These are phyloP conservation scores for Spheniscus humboldti DNA, from an alignment of 2,797 vertebrate genomes.

Conservation along the genomic window DNA sequence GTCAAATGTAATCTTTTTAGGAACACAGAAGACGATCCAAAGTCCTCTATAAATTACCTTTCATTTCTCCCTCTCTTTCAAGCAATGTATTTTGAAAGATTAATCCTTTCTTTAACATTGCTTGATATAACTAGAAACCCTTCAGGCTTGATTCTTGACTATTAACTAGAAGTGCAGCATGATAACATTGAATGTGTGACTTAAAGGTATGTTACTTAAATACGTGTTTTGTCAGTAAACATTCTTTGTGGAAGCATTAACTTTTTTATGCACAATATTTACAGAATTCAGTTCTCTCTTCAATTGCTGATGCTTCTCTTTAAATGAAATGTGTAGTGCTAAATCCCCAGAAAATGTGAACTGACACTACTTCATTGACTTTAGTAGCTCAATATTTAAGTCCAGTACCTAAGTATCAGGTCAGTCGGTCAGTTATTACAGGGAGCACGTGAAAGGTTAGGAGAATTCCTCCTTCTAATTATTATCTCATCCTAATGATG, in stretches of 20 bases:
- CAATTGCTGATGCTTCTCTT: not conserved
- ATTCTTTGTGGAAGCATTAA: not conserved
- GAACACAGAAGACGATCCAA: not conserved
- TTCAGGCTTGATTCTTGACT: not conserved
- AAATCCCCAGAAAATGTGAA: not conserved
- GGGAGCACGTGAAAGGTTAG: not conserved
- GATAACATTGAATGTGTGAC: not conserved
- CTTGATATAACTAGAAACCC: not conserved
- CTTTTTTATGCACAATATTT: not conserved
- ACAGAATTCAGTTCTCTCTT: not conserved
- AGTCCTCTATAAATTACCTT: not conserved
- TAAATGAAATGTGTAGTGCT: not conserved
- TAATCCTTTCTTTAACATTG: not conserved
- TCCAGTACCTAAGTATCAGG: not conserved
- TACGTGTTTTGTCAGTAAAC: not conserved
- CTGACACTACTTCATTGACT: not conserved
- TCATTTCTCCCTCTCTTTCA: not conserved
- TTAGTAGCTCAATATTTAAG: not conserved
- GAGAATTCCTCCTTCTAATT: not conserved
- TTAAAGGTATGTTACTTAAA: not conserved
- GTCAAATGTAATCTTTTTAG: not conserved
- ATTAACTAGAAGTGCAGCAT: not conserved
- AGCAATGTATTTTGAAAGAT: not conserved
- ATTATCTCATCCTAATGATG: not conserved
- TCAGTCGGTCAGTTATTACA: not conserved